These are phyloP conservation scores for Natator depressus DNA, from an alignment of 2,113 vertebrate species.

Conservation along the genomic window DNA sequence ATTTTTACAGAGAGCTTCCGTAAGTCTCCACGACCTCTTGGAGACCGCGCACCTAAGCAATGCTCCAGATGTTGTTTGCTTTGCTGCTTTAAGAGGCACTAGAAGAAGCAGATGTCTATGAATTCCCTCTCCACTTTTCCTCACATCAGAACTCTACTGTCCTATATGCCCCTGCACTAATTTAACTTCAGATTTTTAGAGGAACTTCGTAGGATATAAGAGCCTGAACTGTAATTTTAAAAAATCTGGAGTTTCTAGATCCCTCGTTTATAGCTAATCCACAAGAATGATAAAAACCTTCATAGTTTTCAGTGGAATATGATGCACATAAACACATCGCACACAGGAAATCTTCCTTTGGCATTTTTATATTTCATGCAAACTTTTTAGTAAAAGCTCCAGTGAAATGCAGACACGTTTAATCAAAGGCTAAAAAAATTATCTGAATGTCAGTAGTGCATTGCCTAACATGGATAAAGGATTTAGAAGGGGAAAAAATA, in stretches of 20 bases:
- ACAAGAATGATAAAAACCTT: background rate
- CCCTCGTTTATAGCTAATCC: conserved; percentile 8
- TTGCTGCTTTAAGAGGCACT: background rate
- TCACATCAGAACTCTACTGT: background rate
- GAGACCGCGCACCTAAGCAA: conserved; percentile 1
- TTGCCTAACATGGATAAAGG: conserved; percentile 56
- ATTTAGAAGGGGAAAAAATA: conserved; percentile 43
- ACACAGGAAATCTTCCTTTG: background rate
- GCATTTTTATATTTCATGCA: conserved; percentile 49
- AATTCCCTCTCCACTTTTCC: background rate
- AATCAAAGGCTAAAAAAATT: conserved; percentile 55
- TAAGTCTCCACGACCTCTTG: conserved; percentile 14
- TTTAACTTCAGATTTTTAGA: conserved; percentile 18
- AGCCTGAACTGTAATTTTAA: conserved; percentile 20
- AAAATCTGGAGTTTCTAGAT: background rate
- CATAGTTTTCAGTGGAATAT: background rate
- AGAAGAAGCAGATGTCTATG: background rate
- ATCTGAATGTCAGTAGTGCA: conserved; percentile 13
- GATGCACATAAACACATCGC: conserved; percentile 8
- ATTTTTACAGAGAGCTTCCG: conserved; percentile 65
- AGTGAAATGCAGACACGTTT: conserved; percentile 53
- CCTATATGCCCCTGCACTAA: background rate
- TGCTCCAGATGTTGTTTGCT: background rate
- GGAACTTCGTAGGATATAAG: background rate
- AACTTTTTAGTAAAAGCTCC: conserved; percentile 27